Evolutionary conservation across 2,113 vertebrate species (phyloP), one percentile per base, ranked within the genome.

Genomic region (Oceanites oceanicus): DNA sequence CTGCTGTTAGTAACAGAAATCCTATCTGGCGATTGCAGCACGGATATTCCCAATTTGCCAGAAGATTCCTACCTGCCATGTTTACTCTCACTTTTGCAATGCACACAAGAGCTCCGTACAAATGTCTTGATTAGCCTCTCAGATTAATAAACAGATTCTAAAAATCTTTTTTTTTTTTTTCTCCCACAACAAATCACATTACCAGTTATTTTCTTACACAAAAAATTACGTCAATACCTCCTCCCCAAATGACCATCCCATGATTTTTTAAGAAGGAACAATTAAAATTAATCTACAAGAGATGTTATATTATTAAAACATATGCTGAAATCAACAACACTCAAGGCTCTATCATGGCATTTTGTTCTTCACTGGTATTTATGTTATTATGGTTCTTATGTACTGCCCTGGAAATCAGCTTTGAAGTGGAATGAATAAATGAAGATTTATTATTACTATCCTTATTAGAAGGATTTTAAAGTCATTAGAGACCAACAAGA

Each of bases 401-500:
- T 50, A 96, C 78, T 76, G 67, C 87, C 44, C 76, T 89, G 91
- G 91, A 96, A 96, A 97, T 96, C 84, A 96, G 59, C 71, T 97
- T 92, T 89, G 94, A 96, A 95, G 88, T 82, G n/a, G 83, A 95
- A 96, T 59, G 81, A 95, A 92, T 94, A 97, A 96, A 96, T 89
- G 75, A 89, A 97, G 94, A 96, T 88, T 94, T 92, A 95, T 92
- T 93, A 68, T 92, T 92, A 49, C 72, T 96, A 94, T 90, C 94
- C 96, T 86, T 96, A 97, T 93, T 96, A 91, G 47, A 94, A 67
- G 71, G 86, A 93, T 95, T 96, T 97, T 84, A 92, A 96, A 95
- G 84, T 95, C 84, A 95, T 97, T 96, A 96, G 95, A 97, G 70
- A 95, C 78, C 86, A 94, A 97, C 29, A 94, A 68, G 73, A 78